A percentile compares a stretch with the other conserved stretches of the same genome.
Conservation (phyloP, 2,888 invertebrate genomes). For the Ophion ellenae region DNA sequence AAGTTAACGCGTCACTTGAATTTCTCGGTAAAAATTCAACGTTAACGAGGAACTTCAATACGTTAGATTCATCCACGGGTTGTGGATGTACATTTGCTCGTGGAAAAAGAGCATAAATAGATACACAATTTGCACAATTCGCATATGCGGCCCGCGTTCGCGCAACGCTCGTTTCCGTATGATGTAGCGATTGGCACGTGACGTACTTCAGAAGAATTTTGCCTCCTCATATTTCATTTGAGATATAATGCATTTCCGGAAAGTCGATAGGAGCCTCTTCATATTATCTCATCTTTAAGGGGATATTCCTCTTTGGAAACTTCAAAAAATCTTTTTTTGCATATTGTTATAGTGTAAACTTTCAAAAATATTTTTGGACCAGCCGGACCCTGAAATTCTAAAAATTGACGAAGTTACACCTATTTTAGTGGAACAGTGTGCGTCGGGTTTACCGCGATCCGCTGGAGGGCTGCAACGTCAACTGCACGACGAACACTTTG, state of each 20-base stretch:
- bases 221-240: background rate
- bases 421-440: too few relatives aligned
- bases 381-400: too few relatives aligned
- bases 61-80: background rate
- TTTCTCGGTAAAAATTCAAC: constrained; percentile 6
- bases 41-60: constrained; percentile 7
- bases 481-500: too few relatives aligned
- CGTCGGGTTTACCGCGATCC: too few relatives aligned
- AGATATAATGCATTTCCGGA: background rate
- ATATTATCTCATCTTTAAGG: too few relatives aligned
- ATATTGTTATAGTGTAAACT: too few relatives aligned
- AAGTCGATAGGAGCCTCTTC: background rate
- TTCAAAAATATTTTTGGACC: too few relatives aligned
- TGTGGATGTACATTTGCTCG: background rate
- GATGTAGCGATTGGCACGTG: background rate
- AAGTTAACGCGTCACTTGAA: background rate
- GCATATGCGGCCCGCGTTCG: background rate
- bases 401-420: too few relatives aligned
- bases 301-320: too few relatives aligned
- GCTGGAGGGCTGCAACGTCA: too few relatives aligned
- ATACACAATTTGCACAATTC: constrained; percentile 12
- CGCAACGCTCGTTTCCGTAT: background rate
- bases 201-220: background rate
- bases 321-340: too few relatives aligned
- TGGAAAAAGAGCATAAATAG: background rate